Evolutionary conservation across 2,797 vertebrate genomes (phyloP).

Genomic region (Kryptopterus vitreolus): DNA sequence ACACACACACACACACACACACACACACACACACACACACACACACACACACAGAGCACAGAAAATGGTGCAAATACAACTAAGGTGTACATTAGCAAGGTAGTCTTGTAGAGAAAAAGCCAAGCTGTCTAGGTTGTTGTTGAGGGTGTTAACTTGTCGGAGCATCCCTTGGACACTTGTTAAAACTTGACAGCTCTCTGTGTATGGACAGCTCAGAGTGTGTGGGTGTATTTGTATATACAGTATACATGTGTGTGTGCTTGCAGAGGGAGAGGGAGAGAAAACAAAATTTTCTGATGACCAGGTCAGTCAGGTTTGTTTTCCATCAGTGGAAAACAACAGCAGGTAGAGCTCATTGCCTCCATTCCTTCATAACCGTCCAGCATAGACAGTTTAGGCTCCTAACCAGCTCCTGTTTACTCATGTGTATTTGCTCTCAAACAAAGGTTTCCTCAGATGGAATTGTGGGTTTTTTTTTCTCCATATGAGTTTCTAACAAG

Average conservation of each 20-base stretch:
- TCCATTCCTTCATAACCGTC: background rate
- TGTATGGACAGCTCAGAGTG: background rate
- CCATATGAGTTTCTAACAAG: background rate
- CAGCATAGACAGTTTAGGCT: background rate
- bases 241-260: background rate
- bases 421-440: conserved; percentile 15
- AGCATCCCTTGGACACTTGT: conserved; percentile 5
- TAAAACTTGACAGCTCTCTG: conserved; percentile 4
- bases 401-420: conserved; percentile 1
- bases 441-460: background rate
- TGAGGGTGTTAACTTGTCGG: conserved; percentile 16
- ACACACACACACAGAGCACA: background rate
- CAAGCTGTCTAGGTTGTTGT: conserved; percentile 11
- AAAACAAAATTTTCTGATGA: conserved; percentile 36
- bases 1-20: conserved; percentile 2
- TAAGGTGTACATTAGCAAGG: background rate
- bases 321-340: conserved; percentile 44
- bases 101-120: background rate
- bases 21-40: background rate
- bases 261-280: background rate
- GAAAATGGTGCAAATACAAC: background rate
- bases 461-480: background rate
- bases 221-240: background rate
- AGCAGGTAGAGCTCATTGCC: conserved; percentile 45
- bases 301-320: conserved; percentile 31